Base-by-base conservation (phyloP, 1,140 invertebrate genomes). In the Eumaeus atala region DNA sequence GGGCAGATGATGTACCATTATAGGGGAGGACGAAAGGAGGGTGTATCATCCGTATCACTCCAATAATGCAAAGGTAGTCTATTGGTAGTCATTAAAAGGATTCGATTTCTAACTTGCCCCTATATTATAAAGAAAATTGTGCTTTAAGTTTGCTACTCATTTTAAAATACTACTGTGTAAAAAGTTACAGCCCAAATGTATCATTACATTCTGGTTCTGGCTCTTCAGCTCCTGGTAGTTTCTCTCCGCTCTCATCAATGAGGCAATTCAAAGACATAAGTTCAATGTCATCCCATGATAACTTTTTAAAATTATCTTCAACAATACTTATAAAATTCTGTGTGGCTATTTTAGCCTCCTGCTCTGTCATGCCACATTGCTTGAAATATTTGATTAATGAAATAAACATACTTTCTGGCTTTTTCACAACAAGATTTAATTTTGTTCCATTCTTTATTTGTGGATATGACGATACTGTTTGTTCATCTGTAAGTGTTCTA, bases 241-340 rank as follows among this genome's bases (percentile, higher is more conserved):
- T 62, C 28, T 66, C 40, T 1, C 72, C 68, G n/a, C 42, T 58
- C 50, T 77, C 72, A 38, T 74, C 65, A 35, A 70, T 14, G 33
- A 83, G 49, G 38, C 70, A 77, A 50, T 77, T 71, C 17, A 58
- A 40, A 21, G 63, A 63, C 17, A 84, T 54, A 48, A 70, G 68
- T 10, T 87, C 79, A 56, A 87, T 67, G 58, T 87, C 84, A 65
- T 87, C 82, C 80, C 73, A 84, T 34, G 84, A 87, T 49, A 86
- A 60, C 59, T 75, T 74, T 33, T 73, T 62, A 52, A 86, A 74
- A 51, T 86, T 83, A n/a, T 79, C 71, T 56, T 82, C 63, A 36
- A 82, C 58, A 51, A 76, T 48, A 58, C 59, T 68, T 14, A 81
- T 7, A 14, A 83, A 54, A 14, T 60, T 56, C 33, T 69, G 68